Evolutionary conservation across 2,888 invertebrate genomes (phyloP), one percentile per base, ranked within the genome.

Genomic region (Epiblema foenella): DNA sequence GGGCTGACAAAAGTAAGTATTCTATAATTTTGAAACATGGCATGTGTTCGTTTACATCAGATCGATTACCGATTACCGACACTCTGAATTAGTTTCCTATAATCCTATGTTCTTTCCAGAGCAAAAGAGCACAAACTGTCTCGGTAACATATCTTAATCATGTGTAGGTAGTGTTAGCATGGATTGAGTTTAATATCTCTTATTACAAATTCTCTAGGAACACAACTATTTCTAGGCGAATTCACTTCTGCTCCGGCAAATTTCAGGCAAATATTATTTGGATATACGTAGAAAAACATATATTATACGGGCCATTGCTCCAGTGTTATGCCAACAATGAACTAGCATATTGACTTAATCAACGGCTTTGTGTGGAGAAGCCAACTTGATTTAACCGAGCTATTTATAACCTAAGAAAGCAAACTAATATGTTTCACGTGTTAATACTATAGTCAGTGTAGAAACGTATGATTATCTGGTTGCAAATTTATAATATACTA

Each of bases 301-400:
- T 4, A 18, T 58, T 29, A 29, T 11, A 54, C n/a, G 12, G 39
- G 58, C 18, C 11, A 12, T 58, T 20, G 12, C 15, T 42, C 39
- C 15, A 52, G 15, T 20, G 37, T 52, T 37, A 37, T 63, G 20
- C 18, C 18, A 52, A 37, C 20, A 15, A 1, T 20, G 15, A 7
- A n/a, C 7, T n/a, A n/a, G 12, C 7, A 12, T 59, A 15, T 59
- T 59, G 59, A 42, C 59, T 59, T 42, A 20, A 42, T 42, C 20
- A 20, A 39, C 7, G 7, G 18, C 7, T n/a, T 59, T 42, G 20
- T 59, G 42, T 42, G 42, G 39, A 20, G 11, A 42, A 59, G 59
- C 20, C n/a, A 59, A 24, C 39, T 59, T 8, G 57, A 7, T 18
- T 46, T 4, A 46, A 24, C 20, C 9, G 20, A 59, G 42, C 59